Conservation (phyloP, 2,113 vertebrate species). For the Dromiciops gliroides region DNA sequence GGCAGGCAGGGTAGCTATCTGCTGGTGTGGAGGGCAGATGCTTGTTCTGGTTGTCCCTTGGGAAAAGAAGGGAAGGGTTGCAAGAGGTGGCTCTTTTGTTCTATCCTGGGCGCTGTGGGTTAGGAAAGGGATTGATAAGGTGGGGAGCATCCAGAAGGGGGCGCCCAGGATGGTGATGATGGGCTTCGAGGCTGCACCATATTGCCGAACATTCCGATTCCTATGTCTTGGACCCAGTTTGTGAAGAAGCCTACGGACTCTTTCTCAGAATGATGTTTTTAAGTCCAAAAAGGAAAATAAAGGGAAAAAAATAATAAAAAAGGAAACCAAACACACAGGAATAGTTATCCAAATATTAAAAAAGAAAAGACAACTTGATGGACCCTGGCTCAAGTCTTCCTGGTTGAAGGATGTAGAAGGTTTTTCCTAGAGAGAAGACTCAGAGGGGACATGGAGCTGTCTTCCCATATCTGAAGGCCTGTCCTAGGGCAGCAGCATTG, state of each 20-base stretch:
- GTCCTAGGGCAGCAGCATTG: background rate
- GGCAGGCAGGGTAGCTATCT: background rate
- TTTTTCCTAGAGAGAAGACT: background rate
- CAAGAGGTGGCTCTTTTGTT: too few species aligned
- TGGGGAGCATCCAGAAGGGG: background rate
- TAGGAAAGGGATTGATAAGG: background rate
- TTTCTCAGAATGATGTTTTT: background rate
- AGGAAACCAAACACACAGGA: background rate
- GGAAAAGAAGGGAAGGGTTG: background rate
- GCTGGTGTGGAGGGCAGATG: too few species aligned
- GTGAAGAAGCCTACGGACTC: background rate
- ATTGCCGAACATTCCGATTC: background rate
- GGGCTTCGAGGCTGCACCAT: background rate
- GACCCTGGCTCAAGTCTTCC: too few species aligned
- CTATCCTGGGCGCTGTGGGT: too few species aligned
- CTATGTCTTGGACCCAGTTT: background rate
- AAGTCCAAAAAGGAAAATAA: background rate
- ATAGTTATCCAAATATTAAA: background rate
- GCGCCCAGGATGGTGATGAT: background rate
- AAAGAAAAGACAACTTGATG: background rate
- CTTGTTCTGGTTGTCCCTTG: too few species aligned
- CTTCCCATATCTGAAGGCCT: rapidly evolving
- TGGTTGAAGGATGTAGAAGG: background rate
- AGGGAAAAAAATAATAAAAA: too few species aligned
- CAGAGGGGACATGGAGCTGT: background rate